These are phyloP conservation scores for Camponotus pennsylvanicus DNA, from an alignment of 1,140 invertebrate genomes.

Conservation along the genomic window DNA sequence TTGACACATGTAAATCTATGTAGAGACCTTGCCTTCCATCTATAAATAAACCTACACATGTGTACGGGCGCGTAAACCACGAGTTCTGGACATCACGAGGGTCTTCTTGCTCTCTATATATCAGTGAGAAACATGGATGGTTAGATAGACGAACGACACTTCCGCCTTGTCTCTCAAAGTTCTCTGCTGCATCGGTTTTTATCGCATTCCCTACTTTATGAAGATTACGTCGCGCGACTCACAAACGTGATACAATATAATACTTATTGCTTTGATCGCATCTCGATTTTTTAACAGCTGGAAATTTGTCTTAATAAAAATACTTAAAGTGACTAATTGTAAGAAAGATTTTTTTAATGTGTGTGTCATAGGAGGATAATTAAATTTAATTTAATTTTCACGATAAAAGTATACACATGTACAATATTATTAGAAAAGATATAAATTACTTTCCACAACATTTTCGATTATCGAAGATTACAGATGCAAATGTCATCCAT, in stretches of 20 bases:
- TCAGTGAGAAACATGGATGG: conserved; percentile 38
- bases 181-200: conserved; percentile 44
- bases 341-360: not conserved
- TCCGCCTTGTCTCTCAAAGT: conserved; percentile 53
- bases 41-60: conserved; percentile 51
- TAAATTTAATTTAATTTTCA: not conserved
- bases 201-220: conserved; percentile 54
- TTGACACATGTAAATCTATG: conserved; percentile 57
- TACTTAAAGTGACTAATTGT: not conserved
- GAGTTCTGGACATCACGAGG: conserved; percentile 24
- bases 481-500: not conserved
- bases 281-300: not conserved
- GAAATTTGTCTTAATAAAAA: not conserved
- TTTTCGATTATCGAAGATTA: not conserved
- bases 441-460: not conserved
- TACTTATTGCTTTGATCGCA: not conserved
- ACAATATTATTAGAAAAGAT: not conserved
- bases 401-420: not conserved
- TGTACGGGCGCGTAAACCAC: conserved; percentile 31
- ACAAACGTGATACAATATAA: not conserved
- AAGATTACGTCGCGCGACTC: conserved; percentile 24
- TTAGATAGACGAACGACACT: conserved; percentile 52
- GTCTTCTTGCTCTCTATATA: conserved; percentile 19
- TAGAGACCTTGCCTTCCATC: conserved; percentile 24
- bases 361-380: not conserved